Conservation (phyloP, 2,113 vertebrate genomes). For the Oreocharis arfaki region DNA sequence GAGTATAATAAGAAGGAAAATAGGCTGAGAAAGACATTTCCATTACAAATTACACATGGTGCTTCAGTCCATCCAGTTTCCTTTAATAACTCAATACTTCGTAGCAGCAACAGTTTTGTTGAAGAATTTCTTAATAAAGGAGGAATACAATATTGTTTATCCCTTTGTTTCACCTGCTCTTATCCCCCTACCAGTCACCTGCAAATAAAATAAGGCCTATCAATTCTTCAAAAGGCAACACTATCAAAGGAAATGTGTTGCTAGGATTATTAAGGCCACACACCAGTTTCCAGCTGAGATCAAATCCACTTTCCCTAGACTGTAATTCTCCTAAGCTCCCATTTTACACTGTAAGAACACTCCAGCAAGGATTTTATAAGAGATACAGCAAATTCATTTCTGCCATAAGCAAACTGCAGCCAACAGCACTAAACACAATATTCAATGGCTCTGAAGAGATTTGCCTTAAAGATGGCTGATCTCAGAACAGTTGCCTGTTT, state of each 20-base stretch:
- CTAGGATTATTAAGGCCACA: background rate
- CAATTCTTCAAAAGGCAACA: background rate
- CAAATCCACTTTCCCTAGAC: background rate
- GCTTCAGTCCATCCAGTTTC: background rate
- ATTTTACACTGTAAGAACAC: background rate
- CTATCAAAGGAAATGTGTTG: background rate
- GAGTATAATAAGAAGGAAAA: background rate
- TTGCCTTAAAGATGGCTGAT: background rate
- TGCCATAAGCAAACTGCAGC: background rate
- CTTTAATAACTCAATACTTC: background rate
- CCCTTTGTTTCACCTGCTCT: background rate
- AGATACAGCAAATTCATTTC: background rate
- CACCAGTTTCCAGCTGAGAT: background rate
- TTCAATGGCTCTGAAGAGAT: background rate
- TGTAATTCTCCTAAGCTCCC: background rate
- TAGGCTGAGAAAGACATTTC: background rate
- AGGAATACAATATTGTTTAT: background rate
- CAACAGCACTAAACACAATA: background rate
- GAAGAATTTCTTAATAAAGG: background rate
- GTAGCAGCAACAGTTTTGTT: background rate
- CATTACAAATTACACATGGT: background rate
- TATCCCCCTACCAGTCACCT: background rate
- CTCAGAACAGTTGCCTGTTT: background rate
- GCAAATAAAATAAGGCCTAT: background rate
- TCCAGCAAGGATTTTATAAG: background rate